phyloP scores from a whole-genome alignment of 2,113 vertebrate species.

The Merops nubicus region DNA sequence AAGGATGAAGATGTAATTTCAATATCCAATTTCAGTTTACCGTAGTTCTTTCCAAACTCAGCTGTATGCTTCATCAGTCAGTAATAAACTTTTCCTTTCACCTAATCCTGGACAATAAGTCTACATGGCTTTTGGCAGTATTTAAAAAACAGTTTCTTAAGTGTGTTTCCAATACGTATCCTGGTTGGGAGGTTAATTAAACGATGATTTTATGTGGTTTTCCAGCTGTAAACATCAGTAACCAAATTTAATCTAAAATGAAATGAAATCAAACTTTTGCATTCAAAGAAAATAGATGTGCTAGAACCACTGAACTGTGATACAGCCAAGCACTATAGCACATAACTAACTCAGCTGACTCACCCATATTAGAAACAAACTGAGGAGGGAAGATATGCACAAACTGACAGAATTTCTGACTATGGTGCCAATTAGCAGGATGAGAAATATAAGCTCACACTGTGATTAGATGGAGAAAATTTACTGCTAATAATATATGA shows the following conservation, averaged over 20 bases:
- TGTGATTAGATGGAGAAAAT: neutral
- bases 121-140: neutral
- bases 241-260: slow-evolving; percentile 56
- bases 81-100: neutral
- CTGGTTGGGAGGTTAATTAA: slow-evolving; percentile 70
- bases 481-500: neutral
- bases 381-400: neutral
- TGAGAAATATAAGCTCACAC: neutral
- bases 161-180: slow-evolving; percentile 48
- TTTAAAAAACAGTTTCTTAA: slow-evolving; percentile 41
- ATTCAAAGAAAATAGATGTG: slow-evolving; percentile 58
- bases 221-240: slow-evolving; percentile 72
- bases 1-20: neutral
- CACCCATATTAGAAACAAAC: neutral
- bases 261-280: slow-evolving; percentile 66
- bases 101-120: neutral
- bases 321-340: neutral
- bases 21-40: neutral
- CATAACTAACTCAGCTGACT: slow-evolving; percentile 14
- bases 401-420: neutral
- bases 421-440: neutral
- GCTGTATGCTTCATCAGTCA: neutral
- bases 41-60: neutral
- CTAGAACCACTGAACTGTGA: neutral
- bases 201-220: slow-evolving; percentile 61